phyloP scores from a whole-genome alignment of 2,113 vertebrate species.

The Capricornis sumatraensis region DNA sequence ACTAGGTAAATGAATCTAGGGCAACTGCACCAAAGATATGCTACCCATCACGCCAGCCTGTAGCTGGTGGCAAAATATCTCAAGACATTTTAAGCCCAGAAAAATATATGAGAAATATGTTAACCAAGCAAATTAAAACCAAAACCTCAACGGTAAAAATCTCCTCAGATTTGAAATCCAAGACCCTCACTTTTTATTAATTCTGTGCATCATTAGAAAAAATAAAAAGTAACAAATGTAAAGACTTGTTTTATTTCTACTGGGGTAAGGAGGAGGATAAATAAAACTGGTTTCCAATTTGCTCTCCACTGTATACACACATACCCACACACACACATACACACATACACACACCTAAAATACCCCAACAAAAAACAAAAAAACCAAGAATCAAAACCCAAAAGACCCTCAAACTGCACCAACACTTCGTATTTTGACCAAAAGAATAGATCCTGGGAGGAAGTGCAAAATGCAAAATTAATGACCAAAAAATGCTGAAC shows the following conservation, averaged over 20 bases:
- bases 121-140: slow-evolving; percentile 74
- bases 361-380: slow-evolving; percentile 64
- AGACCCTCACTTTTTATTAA: slow-evolving; percentile 66
- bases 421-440: slow-evolving; percentile 81
- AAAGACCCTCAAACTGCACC: slow-evolving; percentile 80
- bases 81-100: slow-evolving; percentile 61
- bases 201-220: slow-evolving; percentile 65
- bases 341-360: slow-evolving; percentile 70
- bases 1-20: slow-evolving; percentile 32
- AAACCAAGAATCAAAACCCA: slow-evolving; percentile 33
- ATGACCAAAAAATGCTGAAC: slow-evolving; percentile 87
- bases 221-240: slow-evolving; percentile 76
- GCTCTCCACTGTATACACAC: slow-evolving; percentile 81
- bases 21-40: slow-evolving; percentile 22
- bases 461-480: slow-evolving; percentile 92
- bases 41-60: neutral
- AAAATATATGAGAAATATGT: slow-evolving; percentile 68
- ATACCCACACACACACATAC: slow-evolving; percentile 70
- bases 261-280: slow-evolving; percentile 83
- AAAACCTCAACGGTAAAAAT: slow-evolving; percentile 60
- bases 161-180: slow-evolving; percentile 67
- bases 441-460: slow-evolving; percentile 84
- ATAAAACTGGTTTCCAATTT: slow-evolving; percentile 84
- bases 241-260: slow-evolving; percentile 89
- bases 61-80: slow-evolving; percentile 44